Evolutionary conservation across 2,113 vertebrate genomes (phyloP), one percentile per base, ranked within the genome.

Genomic region (Hippocampus barbouri): DNA sequence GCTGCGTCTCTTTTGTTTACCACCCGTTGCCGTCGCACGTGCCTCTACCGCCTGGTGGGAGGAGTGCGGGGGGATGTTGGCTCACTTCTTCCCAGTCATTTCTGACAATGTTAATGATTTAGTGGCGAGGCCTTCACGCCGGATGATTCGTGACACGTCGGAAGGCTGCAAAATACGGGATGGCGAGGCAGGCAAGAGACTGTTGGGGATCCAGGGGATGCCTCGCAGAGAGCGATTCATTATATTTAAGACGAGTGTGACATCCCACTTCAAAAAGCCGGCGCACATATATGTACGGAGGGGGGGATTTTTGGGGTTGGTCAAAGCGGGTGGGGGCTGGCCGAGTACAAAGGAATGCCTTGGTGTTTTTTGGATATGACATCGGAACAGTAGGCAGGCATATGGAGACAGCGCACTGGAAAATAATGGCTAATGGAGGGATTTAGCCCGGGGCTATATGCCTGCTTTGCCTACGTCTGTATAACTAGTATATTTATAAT

Each of bases 401-500:
- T 94, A 94, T 92, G 94, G 94, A 96, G 94, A 96, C 95, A 93
- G 95, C 94, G 96, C 95, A 91, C 95, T 95, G 95, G 91, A 94
- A 96, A 95, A 96, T 98, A 98, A 97, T 96, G 96, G 96, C 94
- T 98, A 98, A 98, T 97, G 95, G 95, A 98, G 95, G 96, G 94
- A 94, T 96, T 96, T 97, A 96, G 97, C 97, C 96, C 82, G 87
- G 89, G 97, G 97, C 95, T 93, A 94, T 96, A 93, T 95, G 94
- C 94, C 96, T 99, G 96, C 96, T 99, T 98, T 98, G 95, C 96
- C 97, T 99, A 98, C 96, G 98, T 95, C 96, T 96, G 96, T 97
- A 97, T 98, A 99, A 98, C 97, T 98, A 98, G 97, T 98, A 98
- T 97, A 99, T 99, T 98, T 98, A 98, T 98, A 98, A 98, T 99